These are phyloP conservation scores for Karalla daura DNA, from an alignment of 2,797 vertebrate genomes.

Conservation along the genomic window DNA sequence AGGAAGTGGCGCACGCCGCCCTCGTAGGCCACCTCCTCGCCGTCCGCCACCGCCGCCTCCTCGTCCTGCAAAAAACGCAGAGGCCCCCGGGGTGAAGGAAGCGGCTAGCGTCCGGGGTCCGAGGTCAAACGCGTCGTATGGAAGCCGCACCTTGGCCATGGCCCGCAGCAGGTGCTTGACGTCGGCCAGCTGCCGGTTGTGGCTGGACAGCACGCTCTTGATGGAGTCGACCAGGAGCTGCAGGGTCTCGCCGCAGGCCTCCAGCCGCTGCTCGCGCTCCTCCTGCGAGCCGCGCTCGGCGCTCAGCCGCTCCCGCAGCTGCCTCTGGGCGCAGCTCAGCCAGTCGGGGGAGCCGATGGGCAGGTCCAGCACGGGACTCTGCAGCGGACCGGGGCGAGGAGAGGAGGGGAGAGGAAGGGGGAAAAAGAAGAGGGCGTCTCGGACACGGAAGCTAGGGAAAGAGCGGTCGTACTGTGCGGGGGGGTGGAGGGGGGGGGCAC, in stretches of 20 bases:
- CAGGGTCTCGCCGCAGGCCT: conserved; percentile 91
- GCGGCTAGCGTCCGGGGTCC: too few relatives aligned
- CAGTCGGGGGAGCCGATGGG: conserved; percentile 94
- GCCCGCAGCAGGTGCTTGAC: conserved; percentile 97
- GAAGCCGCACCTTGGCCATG: conserved; percentile 97
- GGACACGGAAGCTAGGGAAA: too few relatives aligned
- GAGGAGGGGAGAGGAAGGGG: too few relatives aligned
- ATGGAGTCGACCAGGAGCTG: conserved; percentile 96
- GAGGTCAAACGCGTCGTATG: too few relatives aligned
- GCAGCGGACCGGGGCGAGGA: too few relatives aligned
- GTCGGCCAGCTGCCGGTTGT: conserved; percentile 96
- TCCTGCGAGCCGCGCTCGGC: conserved; percentile 88
- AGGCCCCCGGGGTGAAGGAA: too few relatives aligned
- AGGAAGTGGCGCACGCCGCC: conserved; percentile 97
- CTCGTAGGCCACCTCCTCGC: conserved; percentile 95
- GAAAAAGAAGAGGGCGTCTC: too few relatives aligned
- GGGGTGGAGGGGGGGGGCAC: conserved; percentile 56
- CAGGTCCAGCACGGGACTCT: conserved; percentile 90
- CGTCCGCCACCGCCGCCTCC: conserved; percentile 93
- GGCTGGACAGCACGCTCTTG: conserved; percentile 93
- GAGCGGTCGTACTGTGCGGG: too few relatives aligned
- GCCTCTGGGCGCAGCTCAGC: conserved; percentile 93
- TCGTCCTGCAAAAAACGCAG: conserved; percentile 92
- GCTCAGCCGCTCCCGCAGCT: conserved; percentile 91
- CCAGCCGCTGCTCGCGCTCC: conserved; percentile 94